Percentiles rank a stretch among this genome's conserved stretches.
These are phyloP conservation scores for Pseudomugil tenellus DNA, from an alignment of 2,797 vertebrate genomes.

Conservation along the genomic window DNA sequence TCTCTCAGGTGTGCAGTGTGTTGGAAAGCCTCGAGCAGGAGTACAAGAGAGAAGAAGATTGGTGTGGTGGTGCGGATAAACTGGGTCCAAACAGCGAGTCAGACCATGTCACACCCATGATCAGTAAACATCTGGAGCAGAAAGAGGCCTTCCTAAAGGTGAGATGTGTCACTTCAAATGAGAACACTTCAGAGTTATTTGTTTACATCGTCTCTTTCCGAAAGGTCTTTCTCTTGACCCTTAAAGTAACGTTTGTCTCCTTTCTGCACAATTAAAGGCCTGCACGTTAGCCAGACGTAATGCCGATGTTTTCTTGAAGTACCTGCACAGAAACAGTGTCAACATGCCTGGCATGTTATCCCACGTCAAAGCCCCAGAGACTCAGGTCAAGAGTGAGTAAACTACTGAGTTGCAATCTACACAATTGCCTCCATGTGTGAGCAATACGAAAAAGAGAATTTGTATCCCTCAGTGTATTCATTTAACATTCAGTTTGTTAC, in stretches of 20 bases:
- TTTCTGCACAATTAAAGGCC: constrained; percentile 76
- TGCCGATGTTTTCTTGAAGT: constrained; percentile 94
- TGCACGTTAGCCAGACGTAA: constrained; percentile 92
- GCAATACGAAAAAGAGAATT: neutral
- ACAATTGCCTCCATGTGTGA: constrained; percentile 1
- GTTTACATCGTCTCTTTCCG: neutral
- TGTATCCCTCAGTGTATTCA: neutral
- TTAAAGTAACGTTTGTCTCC: constrained; percentile 2
- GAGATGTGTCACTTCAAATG: constrained; percentile 4
- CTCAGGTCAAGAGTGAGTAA: constrained; percentile 94
- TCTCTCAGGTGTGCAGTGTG: constrained; percentile 89
- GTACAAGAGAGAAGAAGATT: constrained; percentile 98
- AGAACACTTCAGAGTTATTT: neutral
- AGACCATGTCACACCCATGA: constrained; percentile 97
- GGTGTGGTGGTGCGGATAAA: constrained; percentile 98
- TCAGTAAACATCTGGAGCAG: constrained; percentile 98
- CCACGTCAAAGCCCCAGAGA: constrained; percentile 92
- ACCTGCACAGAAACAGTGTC: constrained; percentile 93
- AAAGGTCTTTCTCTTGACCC: neutral
- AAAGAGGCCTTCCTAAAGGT: constrained; percentile 99
- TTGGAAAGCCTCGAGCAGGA: constrained; percentile 98
- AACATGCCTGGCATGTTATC: constrained; percentile 96
- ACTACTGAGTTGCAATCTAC: neutral
- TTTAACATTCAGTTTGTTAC: neutral
- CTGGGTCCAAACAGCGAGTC: constrained; percentile 97